Evolutionary conservation across 2,797 vertebrate genomes (phyloP), one percentile per base, ranked within the genome.

Genomic region (Hemibagrus guttatus): DNA sequence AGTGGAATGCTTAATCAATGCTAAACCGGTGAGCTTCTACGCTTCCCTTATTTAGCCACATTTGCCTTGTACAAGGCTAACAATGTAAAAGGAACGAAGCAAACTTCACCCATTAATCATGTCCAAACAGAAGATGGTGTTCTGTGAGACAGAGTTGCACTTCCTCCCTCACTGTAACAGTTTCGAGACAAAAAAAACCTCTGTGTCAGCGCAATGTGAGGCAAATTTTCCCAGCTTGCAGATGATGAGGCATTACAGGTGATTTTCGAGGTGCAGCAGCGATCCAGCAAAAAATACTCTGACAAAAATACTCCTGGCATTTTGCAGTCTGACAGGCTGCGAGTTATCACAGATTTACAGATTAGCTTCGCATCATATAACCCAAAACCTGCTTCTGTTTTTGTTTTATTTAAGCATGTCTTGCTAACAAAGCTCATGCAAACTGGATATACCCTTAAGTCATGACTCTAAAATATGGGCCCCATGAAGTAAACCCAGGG

Each of bases 191-290:
- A 59, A 79, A 54, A 12, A 31, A 6, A 0, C 8, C 23, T 46
- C 39, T 19, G 39, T 28, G 59, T 64, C 79, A 81, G 39, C 79
- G 26, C 23, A 28, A 46, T n/a, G 59, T 19, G 58, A 64, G 46
- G 58, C 59, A 49, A 46, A 81, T 81, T n/a, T 28, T 63, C 35
- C 23, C 35, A 5, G 58, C 6, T 81, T 28, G n/a, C 39, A 64
- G 39, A 81, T 63, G 79, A 81, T 63, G 39, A 63, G 79, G 79
- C 79, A 81, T 63, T 81, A 81, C 59, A 81, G 79, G 21, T 28
- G 79, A 59, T 56, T 80, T 59, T 42, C 39, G 35, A 46, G 39
- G 79, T 63, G 59, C 31, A 58, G 75, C 28, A 58, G 54, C 12
- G 3, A 19, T 31, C 3, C 21, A n/a, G 21, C 11, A 23, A 75